Base-by-base conservation (phyloP, 64 coral and sea anemone species). In the Pocillopora damicornis region DNA sequence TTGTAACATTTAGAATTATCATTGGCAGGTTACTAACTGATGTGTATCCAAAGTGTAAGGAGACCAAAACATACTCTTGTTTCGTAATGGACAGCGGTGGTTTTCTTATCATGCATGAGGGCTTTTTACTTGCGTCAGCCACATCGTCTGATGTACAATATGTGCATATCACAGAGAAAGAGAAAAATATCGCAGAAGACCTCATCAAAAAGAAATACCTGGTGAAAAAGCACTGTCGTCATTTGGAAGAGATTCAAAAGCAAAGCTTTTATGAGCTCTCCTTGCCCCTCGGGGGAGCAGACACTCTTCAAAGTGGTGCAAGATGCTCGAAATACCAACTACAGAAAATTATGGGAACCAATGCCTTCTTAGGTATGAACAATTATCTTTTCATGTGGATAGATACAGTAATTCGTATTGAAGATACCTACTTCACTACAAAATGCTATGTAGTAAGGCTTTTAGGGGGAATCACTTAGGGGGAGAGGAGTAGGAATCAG, bases 241-340 rank as follows among this genome's bases (percentile, higher is more conserved):
- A 82, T 20, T 14, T 90, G 23, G 77, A 74, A 37, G 59, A 25
- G 35, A 79, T 82, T 13, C n/a, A 62, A 16, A 74, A 26, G 63
- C 78, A 82, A 22, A 90, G 60, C 34, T 90, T 90, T 69, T 90
- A 90, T 71, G 88, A 90, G 82, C 42, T 90, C n/a, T 16, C 35
- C 35, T 68, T 90, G 37, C 38, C 75, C n/a, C 30, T 11, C 2
- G 14, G 15, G 10, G 63, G 74, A 30, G 37, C 51, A 5, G 57
- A 66, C 17, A 13, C 60, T 18, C 22, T 66, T 2, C 25, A 10
- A 11, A 37, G 1, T n/a, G 9, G 34, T 17, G 58, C 20, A 16
- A 35, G 60, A 64, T 69, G 9, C 15, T 42, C 34, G 77, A 59
- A 81, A 20, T 90, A 90, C 45, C 16, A 82, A 18, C 37, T 90